phyloP scores from a whole-genome alignment of 2,113 vertebrate genomes.

The Paramormyrops kingsleyae region DNA sequence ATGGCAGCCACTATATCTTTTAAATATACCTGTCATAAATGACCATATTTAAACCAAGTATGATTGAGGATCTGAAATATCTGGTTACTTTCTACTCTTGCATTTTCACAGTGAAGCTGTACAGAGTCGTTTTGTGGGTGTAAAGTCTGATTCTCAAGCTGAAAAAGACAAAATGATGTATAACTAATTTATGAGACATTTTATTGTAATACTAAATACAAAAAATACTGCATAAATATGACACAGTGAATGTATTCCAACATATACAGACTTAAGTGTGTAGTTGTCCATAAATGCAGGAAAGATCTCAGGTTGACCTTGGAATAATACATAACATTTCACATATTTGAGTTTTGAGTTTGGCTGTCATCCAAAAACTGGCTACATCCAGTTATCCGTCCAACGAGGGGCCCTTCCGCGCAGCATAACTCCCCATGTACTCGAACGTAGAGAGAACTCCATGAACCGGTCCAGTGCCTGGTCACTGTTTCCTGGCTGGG shows the following conservation, averaged over 20 bases:
- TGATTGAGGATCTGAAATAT: background rate
- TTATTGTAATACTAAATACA: background rate
- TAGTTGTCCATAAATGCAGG: background rate
- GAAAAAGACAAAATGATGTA: background rate
- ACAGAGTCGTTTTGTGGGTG: background rate
- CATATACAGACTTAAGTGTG: background rate
- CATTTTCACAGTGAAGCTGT: background rate
- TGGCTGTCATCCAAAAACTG: too few species aligned
- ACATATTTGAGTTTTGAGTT: background rate
- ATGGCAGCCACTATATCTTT: background rate
- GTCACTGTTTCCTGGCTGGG: background rate
- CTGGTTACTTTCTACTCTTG: background rate
- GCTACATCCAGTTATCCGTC: background rate
- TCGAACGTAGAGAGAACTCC: background rate
- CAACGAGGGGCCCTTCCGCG: too few species aligned
- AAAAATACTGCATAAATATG: background rate
- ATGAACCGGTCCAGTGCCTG: background rate
- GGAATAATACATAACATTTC: background rate
- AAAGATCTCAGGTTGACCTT: background rate
- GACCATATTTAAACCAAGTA: background rate
- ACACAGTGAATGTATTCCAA: background rate
- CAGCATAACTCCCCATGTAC: background rate
- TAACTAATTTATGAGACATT: background rate
- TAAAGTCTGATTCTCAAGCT: background rate
- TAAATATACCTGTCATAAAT: background rate